Base-by-base conservation (phyloP, 2,888 invertebrate species). In the Pteria penguin region DNA sequence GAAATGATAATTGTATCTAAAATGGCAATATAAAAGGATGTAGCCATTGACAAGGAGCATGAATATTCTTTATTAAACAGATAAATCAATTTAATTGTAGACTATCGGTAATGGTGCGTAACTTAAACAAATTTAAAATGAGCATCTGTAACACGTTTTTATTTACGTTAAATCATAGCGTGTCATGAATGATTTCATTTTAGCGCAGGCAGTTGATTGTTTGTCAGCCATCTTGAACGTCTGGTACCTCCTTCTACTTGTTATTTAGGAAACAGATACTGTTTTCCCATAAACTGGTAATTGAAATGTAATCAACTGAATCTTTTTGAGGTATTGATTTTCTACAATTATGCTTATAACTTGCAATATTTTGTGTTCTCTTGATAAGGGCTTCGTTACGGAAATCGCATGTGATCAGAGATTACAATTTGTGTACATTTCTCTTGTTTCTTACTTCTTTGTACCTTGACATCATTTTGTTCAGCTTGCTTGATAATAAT, bases 11-110 rank as follows among this genome's bases (percentile, higher is more conserved):
- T 31, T n/a, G 52, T 66, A 52, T 33, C 52, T 52, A 66, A 66
- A 52, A 52, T 67, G 32, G 67, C 31, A 57, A 54, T 55, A 67
- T 67, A 31, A 29, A 27, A 55, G 67, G 45, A 55, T 67, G 57
- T 31, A 54, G 24, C 54, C 29, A 52, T 45, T 29, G 67, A 67
- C 54, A 67, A 31, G 31, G 54, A 45, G 31, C 67, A 67, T 67
- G 67, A 55, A 67, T 67, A 55, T 67, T 45, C 22, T 1, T 26
- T 36, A 67, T 55, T 31, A 55, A n/a, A 45, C 18, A 54, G 54
- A 54, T 54, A 54, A 67, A 67, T 45, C 29, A 45, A 67, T 67
- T 67, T 67, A 67, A 67, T 67, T 67, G 67, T 67, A 67, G 67
- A 67, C 67, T 1, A 22, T n/a, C 4, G 55, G 67, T 67, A 67